A percentile compares a stretch with the other conserved stretches of the same genome.
Conservation (phyloP, 2,888 invertebrate genomes). For the Copidosoma aretas region DNA sequence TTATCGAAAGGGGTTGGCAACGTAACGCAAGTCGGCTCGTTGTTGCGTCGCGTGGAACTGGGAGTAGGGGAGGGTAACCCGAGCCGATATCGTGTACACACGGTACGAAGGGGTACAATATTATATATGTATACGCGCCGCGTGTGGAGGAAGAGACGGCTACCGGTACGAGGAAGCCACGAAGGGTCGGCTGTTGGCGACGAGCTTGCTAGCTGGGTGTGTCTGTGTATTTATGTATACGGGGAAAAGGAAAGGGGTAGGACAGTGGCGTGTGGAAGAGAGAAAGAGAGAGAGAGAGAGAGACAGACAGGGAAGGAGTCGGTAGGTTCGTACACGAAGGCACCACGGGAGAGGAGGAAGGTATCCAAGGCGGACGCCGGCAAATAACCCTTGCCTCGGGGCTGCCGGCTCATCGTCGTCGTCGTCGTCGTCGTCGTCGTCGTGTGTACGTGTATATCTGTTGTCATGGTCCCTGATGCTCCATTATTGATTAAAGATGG, state of each 20-base stretch:
- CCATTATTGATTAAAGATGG: slow-evolving; percentile 64
- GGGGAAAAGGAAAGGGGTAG: not conserved
- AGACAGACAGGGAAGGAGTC: too few species aligned
- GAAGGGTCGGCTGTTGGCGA: not conserved
- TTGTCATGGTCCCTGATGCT: slow-evolving; percentile 64
- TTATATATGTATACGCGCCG: slow-evolving; percentile 12
- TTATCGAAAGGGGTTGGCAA: slow-evolving; percentile 38
- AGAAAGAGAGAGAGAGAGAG: not conserved
- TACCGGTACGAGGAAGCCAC: too few species aligned
- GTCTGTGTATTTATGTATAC: not conserved
- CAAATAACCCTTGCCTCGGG: slow-evolving; percentile 54
- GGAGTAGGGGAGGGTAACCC: slow-evolving; percentile 48
- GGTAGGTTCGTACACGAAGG: not conserved
- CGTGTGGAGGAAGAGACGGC: too few species aligned
- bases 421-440: too few species aligned
- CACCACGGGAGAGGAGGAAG: slow-evolving; percentile 34
- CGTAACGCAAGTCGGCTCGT: slow-evolving; percentile 18
- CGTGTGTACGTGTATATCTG: slow-evolving; percentile 52
- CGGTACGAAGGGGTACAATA: too few species aligned
- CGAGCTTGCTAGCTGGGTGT: not conserved
- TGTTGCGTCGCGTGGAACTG: too few species aligned
- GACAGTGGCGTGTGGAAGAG: not conserved
- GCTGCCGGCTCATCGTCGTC: slow-evolving; percentile 48
- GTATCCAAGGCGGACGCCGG: slow-evolving; percentile 45
- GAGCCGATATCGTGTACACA: slow-evolving; percentile 39